These are phyloP conservation scores for Phaonia tiefii DNA, from an alignment of 2,888 invertebrate genomes.

Conservation along the genomic window DNA sequence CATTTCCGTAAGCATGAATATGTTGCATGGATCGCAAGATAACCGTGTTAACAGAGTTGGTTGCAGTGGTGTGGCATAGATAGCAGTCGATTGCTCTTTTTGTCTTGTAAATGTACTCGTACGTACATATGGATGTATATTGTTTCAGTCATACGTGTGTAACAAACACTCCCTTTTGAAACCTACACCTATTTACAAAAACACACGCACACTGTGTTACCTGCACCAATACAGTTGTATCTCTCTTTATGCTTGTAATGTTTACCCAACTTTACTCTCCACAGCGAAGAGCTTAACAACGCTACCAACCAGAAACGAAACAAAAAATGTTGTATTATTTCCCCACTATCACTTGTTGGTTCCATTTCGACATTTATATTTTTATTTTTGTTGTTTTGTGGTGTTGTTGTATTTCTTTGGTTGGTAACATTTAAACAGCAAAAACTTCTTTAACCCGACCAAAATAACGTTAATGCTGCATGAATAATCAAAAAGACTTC, in stretches of 20 bases:
- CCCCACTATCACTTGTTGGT: conserved; percentile 57
- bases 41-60: too few species aligned
- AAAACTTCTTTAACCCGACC: neutral
- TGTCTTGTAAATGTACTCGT: neutral
- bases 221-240: too few species aligned
- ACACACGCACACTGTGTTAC: too few species aligned
- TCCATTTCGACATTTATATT: neutral
- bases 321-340: conserved; percentile 17
- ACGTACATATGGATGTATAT: neutral
- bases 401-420: conserved; percentile 19
- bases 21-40: conserved; percentile 50
- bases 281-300: neutral
- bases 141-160: too few species aligned
- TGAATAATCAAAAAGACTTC: conserved; percentile 11
- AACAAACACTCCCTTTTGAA: too few species aligned
- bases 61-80: too few species aligned
- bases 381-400: neutral
- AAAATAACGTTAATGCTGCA: conserved; percentile 27
- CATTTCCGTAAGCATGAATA: conserved; percentile 62
- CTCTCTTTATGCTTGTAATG: too few species aligned
- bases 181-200: too few species aligned
- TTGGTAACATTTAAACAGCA: conserved; percentile 44
- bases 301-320: neutral
- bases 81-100: neutral
- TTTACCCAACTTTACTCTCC: neutral